Conservation (phyloP, 2,113 vertebrate genomes). For the Planiliza haematocheilus region DNA sequence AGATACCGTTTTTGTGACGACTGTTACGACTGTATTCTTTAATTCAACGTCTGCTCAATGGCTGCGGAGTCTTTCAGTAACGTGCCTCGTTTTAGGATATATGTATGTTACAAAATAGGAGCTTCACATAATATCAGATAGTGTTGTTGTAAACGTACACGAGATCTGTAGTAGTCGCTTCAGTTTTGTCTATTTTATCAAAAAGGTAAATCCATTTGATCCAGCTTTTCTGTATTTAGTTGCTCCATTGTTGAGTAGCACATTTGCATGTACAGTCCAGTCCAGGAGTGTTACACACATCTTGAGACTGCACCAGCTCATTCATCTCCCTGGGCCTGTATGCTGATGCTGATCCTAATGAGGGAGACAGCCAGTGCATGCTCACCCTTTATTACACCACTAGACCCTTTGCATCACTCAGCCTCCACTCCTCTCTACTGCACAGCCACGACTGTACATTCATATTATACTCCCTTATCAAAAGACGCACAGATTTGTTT, state of each 20-base stretch:
- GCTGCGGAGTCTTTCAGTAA: conserved; percentile 4
- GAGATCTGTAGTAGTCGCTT: too few species aligned
- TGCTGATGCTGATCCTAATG: conserved; percentile 63
- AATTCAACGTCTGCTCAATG: conserved; percentile 7
- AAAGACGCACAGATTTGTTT: conserved; percentile 38
- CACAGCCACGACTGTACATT: conserved; percentile 37
- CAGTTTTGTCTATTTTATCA: too few species aligned
- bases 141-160: too few species aligned
- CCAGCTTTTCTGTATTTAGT: neutral
- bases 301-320: conserved; percentile 56
- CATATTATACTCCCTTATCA: conserved; percentile 38
- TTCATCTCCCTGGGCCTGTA: conserved; percentile 54
- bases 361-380: conserved; percentile 53
- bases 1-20: conserved; percentile 14
- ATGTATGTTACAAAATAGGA: neutral
- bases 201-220: too few species aligned
- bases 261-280: conserved; percentile 44
- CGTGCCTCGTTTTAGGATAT: neutral
- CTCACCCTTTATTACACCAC: conserved; percentile 60
- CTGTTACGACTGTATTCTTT: neutral
- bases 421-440: conserved; percentile 25
- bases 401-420: conserved; percentile 35
- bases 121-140: neutral
- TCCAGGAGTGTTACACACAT: conserved; percentile 33
- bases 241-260: neutral